These are phyloP conservation scores for Troglohyphantes excavatus DNA, from an alignment of 2,888 invertebrate species.

Conservation along the genomic window DNA sequence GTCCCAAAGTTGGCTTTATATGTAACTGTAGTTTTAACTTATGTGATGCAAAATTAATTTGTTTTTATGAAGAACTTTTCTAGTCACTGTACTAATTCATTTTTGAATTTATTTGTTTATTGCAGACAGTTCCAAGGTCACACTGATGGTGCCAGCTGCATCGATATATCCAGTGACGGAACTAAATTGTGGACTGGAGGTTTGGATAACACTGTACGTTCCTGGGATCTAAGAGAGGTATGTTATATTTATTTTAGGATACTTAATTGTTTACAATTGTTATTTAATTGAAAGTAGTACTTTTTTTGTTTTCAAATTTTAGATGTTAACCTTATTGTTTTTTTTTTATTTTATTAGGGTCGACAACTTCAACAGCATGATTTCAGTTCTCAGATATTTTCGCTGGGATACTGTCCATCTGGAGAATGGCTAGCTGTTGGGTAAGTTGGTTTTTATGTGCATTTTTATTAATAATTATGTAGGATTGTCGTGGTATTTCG, in stretches of 20 bases:
- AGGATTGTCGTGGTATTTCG: too few species aligned
- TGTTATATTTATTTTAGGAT: neutral
- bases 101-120: too few species aligned
- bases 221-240: constrained; percentile 94
- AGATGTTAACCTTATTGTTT: neutral
- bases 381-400: constrained; percentile 95
- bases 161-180: constrained; percentile 96
- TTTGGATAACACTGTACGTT: constrained; percentile 95
- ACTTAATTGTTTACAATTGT: too few species aligned
- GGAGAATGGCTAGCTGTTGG: constrained; percentile 98
- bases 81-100: too few species aligned
- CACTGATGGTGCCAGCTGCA: constrained; percentile 98
- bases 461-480: too few species aligned
- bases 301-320: neutral
- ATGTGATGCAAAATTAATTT: neutral
- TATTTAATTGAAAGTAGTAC: too few species aligned
- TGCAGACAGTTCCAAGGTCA: constrained; percentile 88
- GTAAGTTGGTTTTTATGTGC: constrained; percentile 81
- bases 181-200: constrained; percentile 97
- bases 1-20: too few species aligned
- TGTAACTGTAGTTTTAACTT: too few species aligned
- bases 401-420: constrained; percentile 96
- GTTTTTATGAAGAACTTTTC: neutral
- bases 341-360: constrained; percentile 84
- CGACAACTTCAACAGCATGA: constrained; percentile 96